Base-by-base conservation (phyloP, 2,113 vertebrate species). In the Pandion haliaetus region DNA sequence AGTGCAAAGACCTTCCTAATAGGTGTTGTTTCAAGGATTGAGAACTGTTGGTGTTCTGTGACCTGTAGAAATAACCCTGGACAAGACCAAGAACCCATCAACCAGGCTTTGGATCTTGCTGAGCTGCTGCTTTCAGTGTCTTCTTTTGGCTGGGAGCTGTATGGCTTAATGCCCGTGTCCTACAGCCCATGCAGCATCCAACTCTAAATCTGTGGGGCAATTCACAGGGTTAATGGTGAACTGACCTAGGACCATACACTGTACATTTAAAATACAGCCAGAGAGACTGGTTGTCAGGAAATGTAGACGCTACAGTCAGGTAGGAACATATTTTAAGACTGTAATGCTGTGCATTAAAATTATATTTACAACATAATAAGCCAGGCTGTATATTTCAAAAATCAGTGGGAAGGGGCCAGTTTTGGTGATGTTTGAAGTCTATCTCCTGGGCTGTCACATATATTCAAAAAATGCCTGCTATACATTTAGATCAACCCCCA, bases 401-500 rank as follows among this genome's bases (percentile, higher is more conserved):
- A 96, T 91, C 95, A 92, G 28, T 91, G 81, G 65, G 80, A 95
- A 94, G 82, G 90, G 90, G 89, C 94, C 85, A 58, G 65, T 92
- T 95, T 66, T 91, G 50, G 83, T 78, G 85, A 96, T 19, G 74
- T 97, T 97, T 97, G 97, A 96, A 97, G 93, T 95, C 95, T 78
- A 95, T 97, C 97, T 97, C 91, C 92, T 79, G 88, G 93, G 84
- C 88, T 95, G 94, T 97, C 96, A 95, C 80, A 95, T 88, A 67
- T 85, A 97, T 94, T 96, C 24, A 2, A 95, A 84, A 91, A 96
- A 96, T 72, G 97, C 96, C 97, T 98, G 96, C 94, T 97, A 90
- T 29, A 97, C 84, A 96, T 97, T 98, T 96, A 94, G 95, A 95
- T 95, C 96, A 96, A 97, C 88, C 93, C 86, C 91, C 93, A 85